These are phyloP conservation scores for Drosophila borborema DNA, from an alignment of 2,888 invertebrate genomes.

Conservation along the genomic window DNA sequence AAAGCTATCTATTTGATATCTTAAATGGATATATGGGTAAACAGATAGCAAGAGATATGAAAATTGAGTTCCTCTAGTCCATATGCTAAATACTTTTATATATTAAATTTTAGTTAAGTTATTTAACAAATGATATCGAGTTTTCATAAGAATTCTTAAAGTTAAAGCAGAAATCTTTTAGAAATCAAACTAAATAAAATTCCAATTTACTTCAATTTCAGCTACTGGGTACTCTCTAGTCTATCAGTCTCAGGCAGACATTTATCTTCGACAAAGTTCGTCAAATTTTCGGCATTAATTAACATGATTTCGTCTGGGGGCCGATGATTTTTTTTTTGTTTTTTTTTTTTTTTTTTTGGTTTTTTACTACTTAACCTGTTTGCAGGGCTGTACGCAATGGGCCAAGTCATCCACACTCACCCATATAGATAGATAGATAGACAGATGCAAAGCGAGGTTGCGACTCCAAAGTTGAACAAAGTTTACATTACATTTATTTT, in stretches of 20 bases:
- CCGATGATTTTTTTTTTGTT: slow-evolving; percentile 11
- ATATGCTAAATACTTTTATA: too few relatives aligned
- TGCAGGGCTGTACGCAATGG: slow-evolving; percentile 60
- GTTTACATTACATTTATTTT: slow-evolving; percentile 72
- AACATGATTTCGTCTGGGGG: slow-evolving; percentile 56
- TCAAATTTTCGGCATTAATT: slow-evolving; percentile 66
- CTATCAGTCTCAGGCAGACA: background rate
- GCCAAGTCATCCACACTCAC: slow-evolving; percentile 23
- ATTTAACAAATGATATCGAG: too few relatives aligned
- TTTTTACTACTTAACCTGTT: slow-evolving; percentile 57
- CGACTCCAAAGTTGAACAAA: slow-evolving; percentile 31
- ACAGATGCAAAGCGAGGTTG: slow-evolving; percentile 50
- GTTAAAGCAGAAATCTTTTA: too few relatives aligned
- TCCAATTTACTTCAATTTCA: too few relatives aligned
- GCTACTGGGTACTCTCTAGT: background rate
- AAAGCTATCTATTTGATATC: background rate
- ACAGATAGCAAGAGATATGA: too few relatives aligned
- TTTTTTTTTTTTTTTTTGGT: background rate
- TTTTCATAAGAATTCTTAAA: too few relatives aligned
- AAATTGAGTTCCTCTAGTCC: too few relatives aligned
- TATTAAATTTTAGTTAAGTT: too few relatives aligned
- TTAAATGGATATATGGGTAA: too few relatives aligned
- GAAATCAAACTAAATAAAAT: too few relatives aligned
- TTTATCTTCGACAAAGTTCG: background rate
- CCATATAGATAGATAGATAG: slow-evolving; percentile 17